Conservation (phyloP, 2,113 vertebrate genomes). For the Piaya cayana region DNA sequence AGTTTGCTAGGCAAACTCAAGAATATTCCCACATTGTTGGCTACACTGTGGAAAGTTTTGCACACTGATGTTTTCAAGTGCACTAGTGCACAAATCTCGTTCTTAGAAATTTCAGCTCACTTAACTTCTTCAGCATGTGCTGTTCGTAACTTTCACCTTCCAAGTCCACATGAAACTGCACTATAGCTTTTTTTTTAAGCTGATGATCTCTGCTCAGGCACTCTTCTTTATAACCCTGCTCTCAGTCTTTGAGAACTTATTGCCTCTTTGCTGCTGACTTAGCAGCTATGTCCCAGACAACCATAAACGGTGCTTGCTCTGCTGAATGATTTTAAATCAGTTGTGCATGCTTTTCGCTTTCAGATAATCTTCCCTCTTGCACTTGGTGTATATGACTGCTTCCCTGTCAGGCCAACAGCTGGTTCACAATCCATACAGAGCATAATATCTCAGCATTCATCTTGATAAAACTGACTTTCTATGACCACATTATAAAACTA, state of each 20-base stretch:
- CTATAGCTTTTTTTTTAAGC: not conserved
- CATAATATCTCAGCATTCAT: not conserved
- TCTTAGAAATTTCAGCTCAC: not conserved
- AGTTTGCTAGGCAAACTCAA: not conserved
- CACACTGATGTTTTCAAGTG: accelerated
- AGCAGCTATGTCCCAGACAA: not conserved
- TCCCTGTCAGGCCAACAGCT: not conserved
- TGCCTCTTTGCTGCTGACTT: not conserved
- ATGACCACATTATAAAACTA: not conserved
- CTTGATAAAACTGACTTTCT: not conserved
- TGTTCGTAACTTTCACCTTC: not conserved
- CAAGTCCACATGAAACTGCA: not conserved
- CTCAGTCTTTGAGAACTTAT: not conserved
- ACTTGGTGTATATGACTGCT: not conserved
- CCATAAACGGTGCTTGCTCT: not conserved
- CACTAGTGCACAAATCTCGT: not conserved
- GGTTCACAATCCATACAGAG: not conserved
- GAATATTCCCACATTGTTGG: not conserved
- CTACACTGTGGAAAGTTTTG: not conserved
- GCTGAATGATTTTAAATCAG: not conserved
- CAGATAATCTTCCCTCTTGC: not conserved
- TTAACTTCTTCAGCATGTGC: not conserved
- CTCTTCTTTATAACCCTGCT: not conserved
- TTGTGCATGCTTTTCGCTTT: not conserved
- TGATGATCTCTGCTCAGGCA: not conserved